A percentile compares a stretch with the other conserved stretches of the same genome.
phyloP scores from a whole-genome alignment of 2,113 vertebrate genomes.

The Nothoprocta perdicaria region DNA sequence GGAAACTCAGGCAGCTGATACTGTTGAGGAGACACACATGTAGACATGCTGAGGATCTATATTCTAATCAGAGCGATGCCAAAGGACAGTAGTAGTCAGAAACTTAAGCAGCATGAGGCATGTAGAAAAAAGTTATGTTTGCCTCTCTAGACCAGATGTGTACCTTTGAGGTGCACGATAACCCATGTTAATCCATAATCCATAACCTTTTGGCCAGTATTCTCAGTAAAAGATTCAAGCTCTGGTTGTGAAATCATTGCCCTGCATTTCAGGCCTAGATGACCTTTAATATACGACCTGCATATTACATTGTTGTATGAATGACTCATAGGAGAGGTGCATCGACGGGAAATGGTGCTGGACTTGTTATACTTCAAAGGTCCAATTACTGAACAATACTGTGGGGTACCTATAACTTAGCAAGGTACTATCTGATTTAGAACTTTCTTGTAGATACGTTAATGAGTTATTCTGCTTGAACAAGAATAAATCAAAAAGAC shows the following conservation, averaged over 20 bases:
- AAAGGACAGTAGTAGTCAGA: background rate
- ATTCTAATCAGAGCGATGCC: background rate
- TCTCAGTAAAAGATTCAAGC: background rate
- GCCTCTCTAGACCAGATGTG: background rate
- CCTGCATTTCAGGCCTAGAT: background rate
- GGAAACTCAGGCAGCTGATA: accelerated
- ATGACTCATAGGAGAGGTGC: background rate
- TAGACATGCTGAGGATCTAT: background rate
- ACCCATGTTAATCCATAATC: background rate
- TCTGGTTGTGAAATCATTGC: background rate
- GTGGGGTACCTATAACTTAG: background rate
- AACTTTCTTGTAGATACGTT: too few relatives aligned
- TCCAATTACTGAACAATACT: background rate
- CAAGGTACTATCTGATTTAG: too few relatives aligned
- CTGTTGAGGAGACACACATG: background rate
- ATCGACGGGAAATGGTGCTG: background rate
- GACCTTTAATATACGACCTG: background rate
- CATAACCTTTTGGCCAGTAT: background rate
- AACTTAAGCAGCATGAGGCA: background rate
- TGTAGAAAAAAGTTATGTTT: background rate
- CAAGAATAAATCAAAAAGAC: too few relatives aligned
- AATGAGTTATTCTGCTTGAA: too few relatives aligned
- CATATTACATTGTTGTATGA: background rate
- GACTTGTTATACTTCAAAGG: background rate
- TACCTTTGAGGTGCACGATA: background rate